Evolutionary conservation across 2,888 invertebrate species (phyloP), one percentile per base, ranked within the genome.

Genomic region (Protonemura montana): DNA sequence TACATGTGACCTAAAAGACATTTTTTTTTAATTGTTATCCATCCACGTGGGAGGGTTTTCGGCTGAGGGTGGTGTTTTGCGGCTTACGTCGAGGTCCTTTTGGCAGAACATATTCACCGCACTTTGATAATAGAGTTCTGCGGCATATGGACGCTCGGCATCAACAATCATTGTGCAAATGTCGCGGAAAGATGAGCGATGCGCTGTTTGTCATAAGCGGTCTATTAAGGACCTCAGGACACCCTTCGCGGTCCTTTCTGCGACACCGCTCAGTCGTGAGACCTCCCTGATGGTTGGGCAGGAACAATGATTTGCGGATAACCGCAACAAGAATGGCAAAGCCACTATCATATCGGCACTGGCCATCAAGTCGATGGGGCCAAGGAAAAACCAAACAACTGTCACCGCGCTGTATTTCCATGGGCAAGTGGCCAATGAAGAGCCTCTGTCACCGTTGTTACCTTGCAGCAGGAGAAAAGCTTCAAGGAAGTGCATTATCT

Each of bases 141-240:
- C 78, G 78, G 78, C 78, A 78, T 78, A 78, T 59, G 13, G 59
- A 21, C 21, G 81, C 10, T 16, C 5, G 10, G 30, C 81, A 29
- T 83, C 82, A 83, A 83, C 82, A 83, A 41, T 26, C 82, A 83
- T 83, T 83, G 82, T 83, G 35, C 26, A 25, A 26, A 30, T 35
- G 82, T 42, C 42, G 26, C 42, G 42, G 5, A n/a, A 83, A 41
- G 82, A 83, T 83, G 82, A 83, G 82, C 82, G 82, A 83, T 83
- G 82, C 42, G 82, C 0, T 35, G 35, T 83, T 83, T 83, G 41
- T 83, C 35, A n/a, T 35, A 28, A 28, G 28, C 78, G 28, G 28
- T 78, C 26, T 78, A 26, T 27, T 28, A 78, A 78, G 78, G 59
- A 59, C 1, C 16, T 59, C 59, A 59, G 59, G 59, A 59, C 78